These are phyloP conservation scores for Radopholus similis DNA, from an alignment of 1,140 invertebrate genomes.

Conservation along the genomic window DNA sequence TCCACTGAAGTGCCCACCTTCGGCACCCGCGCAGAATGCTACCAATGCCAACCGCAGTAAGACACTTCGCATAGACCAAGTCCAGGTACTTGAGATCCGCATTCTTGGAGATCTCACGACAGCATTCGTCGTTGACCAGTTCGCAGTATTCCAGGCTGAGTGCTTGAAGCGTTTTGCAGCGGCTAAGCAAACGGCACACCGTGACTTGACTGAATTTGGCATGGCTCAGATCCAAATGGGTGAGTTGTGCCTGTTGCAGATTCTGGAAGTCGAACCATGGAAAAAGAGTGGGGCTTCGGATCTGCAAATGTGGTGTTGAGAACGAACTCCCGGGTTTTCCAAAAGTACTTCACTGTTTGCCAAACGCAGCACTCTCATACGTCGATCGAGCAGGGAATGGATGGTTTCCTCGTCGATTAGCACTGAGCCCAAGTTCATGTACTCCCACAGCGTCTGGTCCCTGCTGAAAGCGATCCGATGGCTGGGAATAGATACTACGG, in stretches of 20 bases:
- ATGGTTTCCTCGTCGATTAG: constrained; percentile 8
- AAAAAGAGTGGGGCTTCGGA: background rate
- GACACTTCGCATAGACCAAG: constrained; percentile 7
- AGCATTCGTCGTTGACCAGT: constrained; percentile 5
- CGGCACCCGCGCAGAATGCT: constrained; percentile 1
- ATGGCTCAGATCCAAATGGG: constrained; percentile 19
- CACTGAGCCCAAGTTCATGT: constrained; percentile 6
- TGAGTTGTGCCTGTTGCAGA: background rate
- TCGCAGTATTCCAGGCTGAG: constrained; percentile 10
- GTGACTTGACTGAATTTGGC: background rate
- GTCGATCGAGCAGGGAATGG: constrained; percentile 5
- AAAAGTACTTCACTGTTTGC: constrained; percentile 8
- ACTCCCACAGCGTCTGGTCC: constrained; percentile 2
- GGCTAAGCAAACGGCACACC: background rate
- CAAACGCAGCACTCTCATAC: constrained; percentile 8
- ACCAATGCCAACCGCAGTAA: background rate
- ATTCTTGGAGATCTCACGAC: constrained; percentile 10
- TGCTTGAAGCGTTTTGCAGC: background rate
- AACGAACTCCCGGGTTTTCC: no score
- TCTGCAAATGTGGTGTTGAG: background rate
- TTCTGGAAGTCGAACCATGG: background rate
- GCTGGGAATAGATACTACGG: no score
- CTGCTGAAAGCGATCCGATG: no score
- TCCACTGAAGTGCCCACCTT: background rate
- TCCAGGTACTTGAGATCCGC: background rate